These are phyloP conservation scores for Eupithecia subfuscata DNA, from an alignment of 2,888 invertebrate species.

Conservation along the genomic window DNA sequence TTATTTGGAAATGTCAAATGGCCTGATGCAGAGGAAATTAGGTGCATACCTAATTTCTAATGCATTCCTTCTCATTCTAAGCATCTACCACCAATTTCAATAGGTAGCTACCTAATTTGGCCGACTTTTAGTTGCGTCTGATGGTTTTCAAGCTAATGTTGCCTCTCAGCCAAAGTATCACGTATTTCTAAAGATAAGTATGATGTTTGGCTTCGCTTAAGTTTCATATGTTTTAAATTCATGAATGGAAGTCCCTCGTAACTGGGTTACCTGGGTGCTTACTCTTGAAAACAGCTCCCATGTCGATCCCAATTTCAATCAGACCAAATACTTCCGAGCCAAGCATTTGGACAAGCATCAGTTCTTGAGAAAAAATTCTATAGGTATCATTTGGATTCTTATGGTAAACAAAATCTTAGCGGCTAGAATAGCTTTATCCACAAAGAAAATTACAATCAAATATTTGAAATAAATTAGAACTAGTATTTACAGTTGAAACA, in stretches of 20 bases:
- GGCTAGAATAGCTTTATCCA: too few species aligned
- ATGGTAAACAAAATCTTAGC: neutral
- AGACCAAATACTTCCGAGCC: neutral
- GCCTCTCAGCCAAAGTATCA: slow-evolving; percentile 64
- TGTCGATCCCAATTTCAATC: neutral
- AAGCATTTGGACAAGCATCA: neutral
- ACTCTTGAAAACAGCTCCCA: slow-evolving; percentile 15
- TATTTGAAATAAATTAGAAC: too few species aligned
- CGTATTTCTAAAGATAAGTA: slow-evolving; percentile 57
- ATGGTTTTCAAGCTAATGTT: slow-evolving; percentile 50
- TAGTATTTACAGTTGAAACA: too few species aligned
- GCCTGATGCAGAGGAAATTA: neutral
- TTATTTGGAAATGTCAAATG: neutral
- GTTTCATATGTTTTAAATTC: slow-evolving; percentile 54
- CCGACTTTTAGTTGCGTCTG: slow-evolving; percentile 23
- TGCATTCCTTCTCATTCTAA: too few species aligned
- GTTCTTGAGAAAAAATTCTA: too few species aligned
- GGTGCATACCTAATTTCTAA: neutral
- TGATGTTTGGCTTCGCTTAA: slow-evolving; percentile 52
- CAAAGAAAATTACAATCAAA: too few species aligned
- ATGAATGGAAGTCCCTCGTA: slow-evolving; percentile 34
- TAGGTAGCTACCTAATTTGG: neutral
- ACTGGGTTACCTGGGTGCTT: slow-evolving; percentile 35
- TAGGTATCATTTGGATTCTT: neutral
- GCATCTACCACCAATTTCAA: neutral